Conservation (phyloP, 1,140 invertebrate genomes). For the Dinothrombium tinctorium region DNA sequence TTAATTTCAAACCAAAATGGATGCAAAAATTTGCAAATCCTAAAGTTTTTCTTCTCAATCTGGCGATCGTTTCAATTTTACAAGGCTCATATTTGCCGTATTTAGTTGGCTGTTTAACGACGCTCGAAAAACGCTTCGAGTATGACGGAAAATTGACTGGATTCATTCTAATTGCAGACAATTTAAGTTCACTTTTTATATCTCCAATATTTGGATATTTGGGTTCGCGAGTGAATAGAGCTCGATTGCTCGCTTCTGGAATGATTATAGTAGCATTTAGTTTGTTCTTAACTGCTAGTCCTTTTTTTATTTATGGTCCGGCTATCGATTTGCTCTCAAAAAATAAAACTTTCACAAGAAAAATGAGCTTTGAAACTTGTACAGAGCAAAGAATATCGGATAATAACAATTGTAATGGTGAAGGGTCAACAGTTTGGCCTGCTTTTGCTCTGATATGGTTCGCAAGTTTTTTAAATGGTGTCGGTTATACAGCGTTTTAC, state of each 20-base stretch:
- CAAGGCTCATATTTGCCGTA: constrained; percentile 48
- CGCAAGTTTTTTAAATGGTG: constrained; percentile 13
- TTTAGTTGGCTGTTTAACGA: constrained; percentile 37
- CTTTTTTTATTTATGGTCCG: constrained; percentile 39
- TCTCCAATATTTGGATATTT: constrained; percentile 34
- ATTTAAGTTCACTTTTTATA: constrained; percentile 13
- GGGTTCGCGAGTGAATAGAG: constrained; percentile 36
- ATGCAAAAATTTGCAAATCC: constrained; percentile 44
- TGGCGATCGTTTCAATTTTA: constrained; percentile 41
- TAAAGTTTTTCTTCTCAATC: constrained; percentile 42
- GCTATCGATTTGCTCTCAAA: constrained; percentile 40
- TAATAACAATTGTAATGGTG: not conserved
- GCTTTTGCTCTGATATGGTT: constrained; percentile 14
- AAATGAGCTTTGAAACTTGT: not conserved
- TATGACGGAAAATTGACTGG: constrained; percentile 47
- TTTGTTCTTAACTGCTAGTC: constrained; percentile 35
- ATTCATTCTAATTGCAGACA: constrained; percentile 20
- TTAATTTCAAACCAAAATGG: constrained; percentile 20
- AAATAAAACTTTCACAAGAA: not conserved
- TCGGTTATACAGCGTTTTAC: constrained; percentile 15
- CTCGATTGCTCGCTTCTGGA: constrained; percentile 40
- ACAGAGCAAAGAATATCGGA: not conserved
- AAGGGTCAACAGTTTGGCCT: not conserved
- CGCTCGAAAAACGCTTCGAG: constrained; percentile 52
- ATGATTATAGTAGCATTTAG: constrained; percentile 39